Base-by-base conservation (phyloP, 2,113 vertebrate species). In the Donacobius atricapilla region DNA sequence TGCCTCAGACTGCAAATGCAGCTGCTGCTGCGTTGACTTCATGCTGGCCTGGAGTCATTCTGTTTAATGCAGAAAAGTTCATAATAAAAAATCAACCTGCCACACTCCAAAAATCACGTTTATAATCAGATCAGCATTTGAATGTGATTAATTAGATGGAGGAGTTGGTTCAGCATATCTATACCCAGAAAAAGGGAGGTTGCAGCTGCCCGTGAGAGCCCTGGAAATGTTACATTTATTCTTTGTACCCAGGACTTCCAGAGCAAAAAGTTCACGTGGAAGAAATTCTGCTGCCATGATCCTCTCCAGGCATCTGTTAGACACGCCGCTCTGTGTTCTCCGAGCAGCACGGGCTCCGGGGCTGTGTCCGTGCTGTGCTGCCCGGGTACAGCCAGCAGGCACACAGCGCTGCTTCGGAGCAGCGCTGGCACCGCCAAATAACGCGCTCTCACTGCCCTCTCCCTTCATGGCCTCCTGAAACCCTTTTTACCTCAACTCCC, bases 381-480 rank as follows among this genome's bases (percentile, higher is more conserved):
- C 40, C 57, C 6, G 76, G 68, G 57, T 15, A 51, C 87, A 79
- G 89, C 33, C 86, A 56, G 72, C 83, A 82, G 77, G 81, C 93
- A 87, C 81, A 20, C 84, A 83, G 69, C 66, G 4, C 73, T 57
- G 93, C 61, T 48, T 31, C 54, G 8, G 6, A 72, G 65, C 89
- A 40, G 28, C 69, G 70, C 56, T 0, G 17, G 27, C 18, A 7
- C 77, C 39, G 21, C 80, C 80, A 42, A 28, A 12, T 14, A 83
- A 13, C 64, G 63, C 72, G 0, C 6, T 24, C 2, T 13, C 33
- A 9, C 50, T 72, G 65, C 13, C 3, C 1, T 63, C 5, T 45
- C 57, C 13, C 73, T 61, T n/a, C 57, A 1, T 31, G 47, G 6
- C 25, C 33, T 85, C 75, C 73, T 51, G 4, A 45, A 76, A 24